Conservation (phyloP, 1,140 invertebrate genomes). For the Semibalanus balanoides region DNA sequence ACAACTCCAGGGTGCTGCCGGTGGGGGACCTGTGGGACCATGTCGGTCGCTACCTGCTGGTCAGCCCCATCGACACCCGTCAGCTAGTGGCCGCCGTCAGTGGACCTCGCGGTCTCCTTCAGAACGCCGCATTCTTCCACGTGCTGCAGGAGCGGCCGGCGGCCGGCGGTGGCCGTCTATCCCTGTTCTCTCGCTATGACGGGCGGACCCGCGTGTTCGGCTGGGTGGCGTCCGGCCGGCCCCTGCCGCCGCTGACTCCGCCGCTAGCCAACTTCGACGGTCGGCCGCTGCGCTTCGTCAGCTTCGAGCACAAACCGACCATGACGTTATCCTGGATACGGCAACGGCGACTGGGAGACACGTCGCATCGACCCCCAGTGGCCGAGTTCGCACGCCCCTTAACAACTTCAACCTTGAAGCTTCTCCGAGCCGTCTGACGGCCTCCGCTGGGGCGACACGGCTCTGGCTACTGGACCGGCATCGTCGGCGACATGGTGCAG, state of each 20-base stretch:
- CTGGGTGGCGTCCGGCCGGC: neutral
- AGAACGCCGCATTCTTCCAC: neutral
- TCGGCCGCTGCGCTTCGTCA: too few relatives aligned
- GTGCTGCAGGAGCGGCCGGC: neutral
- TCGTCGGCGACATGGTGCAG: constrained; percentile 19
- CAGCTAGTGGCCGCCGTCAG: neutral
- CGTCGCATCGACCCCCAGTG: constrained; percentile 18
- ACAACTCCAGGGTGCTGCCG: neutral
- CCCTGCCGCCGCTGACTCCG: too few relatives aligned
- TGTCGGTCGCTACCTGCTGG: neutral
- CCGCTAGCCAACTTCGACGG: too few relatives aligned
- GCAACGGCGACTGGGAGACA: constrained; percentile 5
- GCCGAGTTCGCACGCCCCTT: constrained; percentile 16
- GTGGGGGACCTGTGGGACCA: neutral
- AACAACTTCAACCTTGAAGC: constrained; percentile 16
- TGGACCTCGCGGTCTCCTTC: neutral
- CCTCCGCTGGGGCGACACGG: constrained; percentile 19
- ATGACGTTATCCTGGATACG: constrained; percentile 6
- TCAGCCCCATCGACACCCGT: neutral
- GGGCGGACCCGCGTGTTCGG: neutral
- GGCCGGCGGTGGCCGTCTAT: neutral
- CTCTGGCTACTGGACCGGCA: constrained; percentile 20
- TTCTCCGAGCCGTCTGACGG: constrained; percentile 17
- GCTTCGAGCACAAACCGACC: constrained; percentile 17
- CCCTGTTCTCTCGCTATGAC: neutral